Evolutionary conservation across 2,888 invertebrate genomes (phyloP), one percentile per base, ranked within the genome.

Genomic region (Sarcophaga rosellei): DNA sequence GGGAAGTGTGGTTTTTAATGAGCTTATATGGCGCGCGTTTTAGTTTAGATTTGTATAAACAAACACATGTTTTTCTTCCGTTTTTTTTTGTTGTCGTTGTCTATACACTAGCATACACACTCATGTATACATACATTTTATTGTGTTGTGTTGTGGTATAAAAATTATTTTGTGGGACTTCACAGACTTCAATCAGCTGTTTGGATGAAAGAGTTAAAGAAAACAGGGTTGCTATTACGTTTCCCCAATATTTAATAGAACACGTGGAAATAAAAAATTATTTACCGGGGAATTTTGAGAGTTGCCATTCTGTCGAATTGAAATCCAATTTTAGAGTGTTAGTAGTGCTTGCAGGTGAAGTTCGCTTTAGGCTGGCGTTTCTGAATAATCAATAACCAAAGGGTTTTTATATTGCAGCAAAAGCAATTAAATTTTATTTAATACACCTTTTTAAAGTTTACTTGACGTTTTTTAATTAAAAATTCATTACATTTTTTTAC

Each of bases 131-230:
- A 21, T 10, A n/a, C 59, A 47, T 20, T 4, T 1, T 25, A 23
- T 21, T 44, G 47, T 79, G 47, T 72, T 66, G 35, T 77, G 75
- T 75, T 57, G 72, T 65, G 65, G 12, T 74, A 74, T 15, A 59
- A 23, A 61, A 66, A 25, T 66, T 68, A 21, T 63, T 65, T 53
- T 69, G 45, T 17, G 17, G n/a, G 45, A 73, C 21, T 47, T 74
- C 61, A 53, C 4, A 57, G 66, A 78, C 57, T 76, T 69, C 61
- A 69, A 82, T 77, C 87, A 87, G 87, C 87, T 87, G 87, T 80
- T 85, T 73, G n/a, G 11, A 3, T 20, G 10, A 23, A 66, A 62
- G 80, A 63, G 65, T 69, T 72, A 70, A 25, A 65, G 57, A 70
- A 79, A 84, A 77, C 35, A 68, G 59, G 74, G 47, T 69, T 74